Evolutionary conservation across 2,113 vertebrate species (phyloP), one percentile per base, ranked within the genome.

Genomic region (Amblyopsis rosae): DNA sequence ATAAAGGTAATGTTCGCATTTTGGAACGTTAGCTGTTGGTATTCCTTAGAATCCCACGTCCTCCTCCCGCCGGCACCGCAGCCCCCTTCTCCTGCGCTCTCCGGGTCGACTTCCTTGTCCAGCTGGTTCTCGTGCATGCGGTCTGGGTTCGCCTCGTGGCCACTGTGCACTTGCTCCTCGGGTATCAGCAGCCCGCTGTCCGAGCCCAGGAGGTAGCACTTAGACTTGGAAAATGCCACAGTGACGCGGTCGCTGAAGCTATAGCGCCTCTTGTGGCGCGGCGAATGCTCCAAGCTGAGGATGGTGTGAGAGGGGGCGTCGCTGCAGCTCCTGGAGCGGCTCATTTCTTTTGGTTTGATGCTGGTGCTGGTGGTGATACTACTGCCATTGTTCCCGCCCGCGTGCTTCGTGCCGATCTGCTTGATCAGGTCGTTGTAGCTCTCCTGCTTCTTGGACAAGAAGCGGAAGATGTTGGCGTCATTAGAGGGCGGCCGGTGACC

Each of bases 381-480:
- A 11, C 76, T 85, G 64, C 91, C 82, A 67, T 89, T 82, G 1
- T 79, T 88, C 65, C 91, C 59, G 41, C 12, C 15, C 3, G 72
- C 82, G 9, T 86, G 92, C 60, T 88, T 96, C 70, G 91, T 92
- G 61, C 96, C 97, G 1, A 98, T 98, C 91, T 98, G 95, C 72
- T 98, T 98, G 70, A 99, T 98, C 77, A 96, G 92, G 82, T 98
- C 97, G 2, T 96, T 98, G 86, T 98, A 98, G 15, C 96, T 95
- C 75, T 98, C 96, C 71, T 96, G 92, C 80, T 96, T 98, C 81
- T 98, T 98, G 65, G 96, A 96, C 74, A 99, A 89, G 60, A 98
- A 98, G 82, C 96, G 93, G 80, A 99, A 96, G 81, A 98, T 98
- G 82, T 98, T 97, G 74, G 95, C 90, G 0, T 99, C 96, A 26